Evolutionary conservation across 2,113 vertebrate genomes (phyloP).

Genomic region (Mola mola): DNA sequence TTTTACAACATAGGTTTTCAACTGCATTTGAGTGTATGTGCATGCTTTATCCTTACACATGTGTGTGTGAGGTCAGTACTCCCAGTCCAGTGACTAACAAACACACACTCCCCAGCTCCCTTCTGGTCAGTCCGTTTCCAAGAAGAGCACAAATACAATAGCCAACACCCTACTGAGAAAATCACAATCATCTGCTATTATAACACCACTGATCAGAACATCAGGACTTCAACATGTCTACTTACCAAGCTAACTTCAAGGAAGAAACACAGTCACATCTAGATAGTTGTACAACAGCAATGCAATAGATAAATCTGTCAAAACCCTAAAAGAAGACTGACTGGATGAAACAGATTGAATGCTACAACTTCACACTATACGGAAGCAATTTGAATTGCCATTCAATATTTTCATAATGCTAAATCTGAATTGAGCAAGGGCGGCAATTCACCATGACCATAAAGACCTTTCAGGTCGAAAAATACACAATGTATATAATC

Average conservation of each 20-base stretch:
- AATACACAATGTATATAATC: no score
- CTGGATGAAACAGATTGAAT: no score
- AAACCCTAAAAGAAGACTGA: conserved; percentile 7
- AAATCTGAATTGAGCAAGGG: no score
- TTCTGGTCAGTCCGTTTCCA: conserved; percentile 36
- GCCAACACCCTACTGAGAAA: conserved; percentile 63
- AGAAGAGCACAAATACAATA: conserved; percentile 50
- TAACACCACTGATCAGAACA: conserved; percentile 10
- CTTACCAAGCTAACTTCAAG: conserved; percentile 26
- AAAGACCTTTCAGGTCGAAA: no score
- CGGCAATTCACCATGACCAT: no score
- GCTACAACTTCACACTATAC: no score
- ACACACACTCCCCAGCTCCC: neutral
- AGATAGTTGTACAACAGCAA: conserved; percentile 23
- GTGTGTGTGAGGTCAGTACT: conserved; percentile 39
- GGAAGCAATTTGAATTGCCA: no score
- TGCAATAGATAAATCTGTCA: conserved; percentile 31
- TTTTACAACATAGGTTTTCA: neutral
- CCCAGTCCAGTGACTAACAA: neutral
- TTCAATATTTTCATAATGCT: no score
- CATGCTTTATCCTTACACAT: neutral
- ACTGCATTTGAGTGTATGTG: neutral
- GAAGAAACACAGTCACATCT: conserved; percentile 3
- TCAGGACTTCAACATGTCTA: neutral
- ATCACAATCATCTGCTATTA: conserved; percentile 67